Conservation (phyloP, 2,888 invertebrate genomes). For the Hylaea fasciaria region DNA sequence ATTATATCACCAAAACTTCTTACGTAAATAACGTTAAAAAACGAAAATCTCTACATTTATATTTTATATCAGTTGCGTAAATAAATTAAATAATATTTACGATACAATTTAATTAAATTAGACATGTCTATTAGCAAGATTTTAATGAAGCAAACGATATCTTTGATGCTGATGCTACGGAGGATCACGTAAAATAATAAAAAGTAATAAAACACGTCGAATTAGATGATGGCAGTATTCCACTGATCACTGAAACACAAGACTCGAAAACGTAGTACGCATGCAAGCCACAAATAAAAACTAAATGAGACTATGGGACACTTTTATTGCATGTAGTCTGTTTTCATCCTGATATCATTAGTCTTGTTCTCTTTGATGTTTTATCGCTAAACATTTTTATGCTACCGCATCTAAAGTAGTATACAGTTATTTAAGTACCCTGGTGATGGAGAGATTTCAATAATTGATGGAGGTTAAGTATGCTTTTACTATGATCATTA, state of each 20-base stretch:
- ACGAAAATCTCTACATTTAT: too few species aligned
- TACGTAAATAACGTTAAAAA: neutral
- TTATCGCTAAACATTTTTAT: slow-evolving; percentile 75
- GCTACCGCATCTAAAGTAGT: slow-evolving; percentile 62
- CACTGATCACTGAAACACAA: slow-evolving; percentile 22
- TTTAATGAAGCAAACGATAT: slow-evolving; percentile 7
- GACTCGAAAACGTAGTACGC: slow-evolving; percentile 24
- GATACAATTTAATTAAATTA: neutral
- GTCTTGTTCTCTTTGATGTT: slow-evolving; percentile 78
- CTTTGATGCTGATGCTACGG: slow-evolving; percentile 21
- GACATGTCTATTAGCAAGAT: slow-evolving; percentile 14
- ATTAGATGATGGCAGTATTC: slow-evolving; percentile 23
- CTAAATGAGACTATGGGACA: slow-evolving; percentile 60
- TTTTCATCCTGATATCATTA: slow-evolving; percentile 79
- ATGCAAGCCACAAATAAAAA: slow-evolving; percentile 60
- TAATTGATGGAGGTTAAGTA: slow-evolving; percentile 29
- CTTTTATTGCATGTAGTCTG: slow-evolving; percentile 77
- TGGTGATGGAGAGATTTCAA: slow-evolving; percentile 41
- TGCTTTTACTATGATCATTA: slow-evolving; percentile 19
- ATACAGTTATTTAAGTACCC: slow-evolving; percentile 59
- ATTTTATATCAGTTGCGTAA: neutral
- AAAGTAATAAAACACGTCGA: slow-evolving; percentile 19
- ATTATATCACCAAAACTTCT: too few species aligned
- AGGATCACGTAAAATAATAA: neutral
- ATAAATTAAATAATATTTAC: neutral